These are phyloP conservation scores for Ceratina calcarata DNA, from an alignment of 1,140 invertebrate species.

Conservation along the genomic window DNA sequence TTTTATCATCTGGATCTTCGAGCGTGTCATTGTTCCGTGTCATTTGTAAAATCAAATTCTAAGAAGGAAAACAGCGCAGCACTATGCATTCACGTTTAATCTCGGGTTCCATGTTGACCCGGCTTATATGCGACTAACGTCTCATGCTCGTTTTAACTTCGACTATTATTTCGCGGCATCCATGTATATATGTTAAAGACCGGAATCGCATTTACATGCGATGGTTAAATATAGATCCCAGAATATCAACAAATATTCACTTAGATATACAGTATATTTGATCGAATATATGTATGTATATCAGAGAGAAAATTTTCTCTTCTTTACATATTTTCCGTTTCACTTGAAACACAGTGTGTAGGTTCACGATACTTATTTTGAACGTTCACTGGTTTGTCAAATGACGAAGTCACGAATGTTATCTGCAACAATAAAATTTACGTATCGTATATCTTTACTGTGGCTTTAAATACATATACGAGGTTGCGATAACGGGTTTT, in stretches of 20 bases:
- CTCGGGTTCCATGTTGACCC: constrained; percentile 53
- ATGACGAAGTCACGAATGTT: not conserved
- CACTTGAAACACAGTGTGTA: not conserved
- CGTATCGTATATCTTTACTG: not conserved
- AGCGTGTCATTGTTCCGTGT: constrained; percentile 65
- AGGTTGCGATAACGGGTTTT: not conserved
- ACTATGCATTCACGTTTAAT: constrained; percentile 34
- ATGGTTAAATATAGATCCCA: constrained; percentile 29
- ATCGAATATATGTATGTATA: not conserved
- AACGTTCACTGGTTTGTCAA: not conserved
- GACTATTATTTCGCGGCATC: constrained; percentile 34
- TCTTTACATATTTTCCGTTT: constrained; percentile 7
- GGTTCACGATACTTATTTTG: not conserved
- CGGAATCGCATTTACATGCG: constrained; percentile 1
- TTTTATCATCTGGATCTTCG: constrained; percentile 68
- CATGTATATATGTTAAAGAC: not conserved
- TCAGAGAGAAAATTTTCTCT: too few relatives aligned
- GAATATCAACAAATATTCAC: constrained; percentile 9
- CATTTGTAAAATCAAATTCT: constrained; percentile 58
- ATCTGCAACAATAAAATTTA: not conserved
- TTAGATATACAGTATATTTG: constrained; percentile 5
- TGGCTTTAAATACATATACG: not conserved
- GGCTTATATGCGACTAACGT: constrained; percentile 28
- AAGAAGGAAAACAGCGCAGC: constrained; percentile 17
- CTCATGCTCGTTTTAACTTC: constrained; percentile 17